Evolutionary conservation across 92 coral and sea anemone species (phyloP), one percentile per base, ranked within the genome.

Genomic region (Phenganax marumi): DNA sequence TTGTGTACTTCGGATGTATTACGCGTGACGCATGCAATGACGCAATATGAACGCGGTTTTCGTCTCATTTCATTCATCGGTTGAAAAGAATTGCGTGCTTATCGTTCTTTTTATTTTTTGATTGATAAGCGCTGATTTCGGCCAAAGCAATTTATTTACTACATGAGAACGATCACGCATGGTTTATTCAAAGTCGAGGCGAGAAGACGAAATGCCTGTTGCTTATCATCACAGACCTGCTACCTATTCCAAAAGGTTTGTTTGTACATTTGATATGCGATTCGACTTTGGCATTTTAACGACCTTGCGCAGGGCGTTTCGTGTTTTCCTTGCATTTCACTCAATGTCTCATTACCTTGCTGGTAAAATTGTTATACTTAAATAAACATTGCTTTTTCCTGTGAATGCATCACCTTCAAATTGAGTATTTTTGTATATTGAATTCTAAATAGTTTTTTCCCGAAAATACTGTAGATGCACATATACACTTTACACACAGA

Each of bases 41-140:
- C 83, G 83, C 83, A 78, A 78, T 78, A 61, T 61, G 72, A 50
- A 77, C 63, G 73, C 51, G 23, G 77, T 61, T 33, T 61, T 78
- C 83, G 83, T 62, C 68, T 78, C 72, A 58, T 78, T 78, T 78
- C 83, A 78, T 56, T 78, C 83, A 78, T 78, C 83, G 50, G 73
- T 19, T 68, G 53, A 68, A 21, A 21, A 61, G 21, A 53, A 16
- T 61, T 78, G 83, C 73, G 73, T 78, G 72, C 17, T 22, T 47
- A 13, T 22, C 56, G 51, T 56, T 52, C 62, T 49, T 12, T 12
- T 24, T 56, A 8, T 56, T 33, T 58, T 62, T 39, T 78, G 52
- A 78, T 43, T 17, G 47, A 68, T 23, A 39, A 43, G 61, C n/a
- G 16, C 83, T 58, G 39, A 50, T 50, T 21, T 54, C 48, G 65